A percentile compares a stretch with the other conserved stretches of the same genome.
Evolutionary conservation across 2,888 invertebrate genomes (phyloP).

Genomic region (Orthonevra nobilis): DNA sequence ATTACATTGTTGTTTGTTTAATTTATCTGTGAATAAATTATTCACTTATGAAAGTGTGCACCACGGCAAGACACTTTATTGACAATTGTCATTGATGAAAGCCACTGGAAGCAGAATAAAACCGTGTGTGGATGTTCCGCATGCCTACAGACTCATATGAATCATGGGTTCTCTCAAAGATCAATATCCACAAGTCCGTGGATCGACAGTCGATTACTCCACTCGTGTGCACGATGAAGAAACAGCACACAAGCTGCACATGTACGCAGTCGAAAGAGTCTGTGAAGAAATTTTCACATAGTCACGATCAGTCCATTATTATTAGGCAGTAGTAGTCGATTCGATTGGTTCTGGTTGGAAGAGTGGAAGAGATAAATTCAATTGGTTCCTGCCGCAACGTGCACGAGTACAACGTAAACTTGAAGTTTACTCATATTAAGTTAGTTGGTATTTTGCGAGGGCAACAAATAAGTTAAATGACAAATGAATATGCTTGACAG

Average conservation of each 20-base stretch:
- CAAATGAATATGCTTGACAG: conserved; percentile 29
- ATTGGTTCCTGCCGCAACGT: neutral
- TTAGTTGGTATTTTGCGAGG: neutral
- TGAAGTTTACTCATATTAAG: conserved; percentile 2
- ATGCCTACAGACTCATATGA: too few relatives aligned
- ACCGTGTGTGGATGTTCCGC: too few relatives aligned
- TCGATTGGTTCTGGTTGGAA: conserved; percentile 35
- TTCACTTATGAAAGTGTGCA: too few relatives aligned
- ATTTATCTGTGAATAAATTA: conserved; percentile 44
- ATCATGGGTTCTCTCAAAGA: too few relatives aligned
- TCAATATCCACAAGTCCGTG: conserved; percentile 45
- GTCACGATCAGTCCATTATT: conserved; percentile 63
- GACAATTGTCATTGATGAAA: conserved; percentile 1
- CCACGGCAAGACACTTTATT: neutral
- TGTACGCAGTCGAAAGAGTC: conserved; percentile 12
- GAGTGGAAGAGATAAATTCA: neutral
- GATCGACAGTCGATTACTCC: conserved; percentile 9
- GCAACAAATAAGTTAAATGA: neutral
- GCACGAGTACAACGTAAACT: conserved; percentile 13
- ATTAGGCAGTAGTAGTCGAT: conserved; percentile 35
- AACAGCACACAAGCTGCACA: conserved; percentile 9
- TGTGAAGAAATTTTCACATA: conserved; percentile 43
- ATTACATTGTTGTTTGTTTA: neutral
- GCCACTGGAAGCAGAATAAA: too few relatives aligned
- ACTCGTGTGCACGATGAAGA: conserved; percentile 2